A percentile compares a stretch with the other conserved stretches of the same genome.
Evolutionary conservation across 2,888 invertebrate genomes (phyloP).

Genomic region (Gonocerus acuteangulatus): DNA sequence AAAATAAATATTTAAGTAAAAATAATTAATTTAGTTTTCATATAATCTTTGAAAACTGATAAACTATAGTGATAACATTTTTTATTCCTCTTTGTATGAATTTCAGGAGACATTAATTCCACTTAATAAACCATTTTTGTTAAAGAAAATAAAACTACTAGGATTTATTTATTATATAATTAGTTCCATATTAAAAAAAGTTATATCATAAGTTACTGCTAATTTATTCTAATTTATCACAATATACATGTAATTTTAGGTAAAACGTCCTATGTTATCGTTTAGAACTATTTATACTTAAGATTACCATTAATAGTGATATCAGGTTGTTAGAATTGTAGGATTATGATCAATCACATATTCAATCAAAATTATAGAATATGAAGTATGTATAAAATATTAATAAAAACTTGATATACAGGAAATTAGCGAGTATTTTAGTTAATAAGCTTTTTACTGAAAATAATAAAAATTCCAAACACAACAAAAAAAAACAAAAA

Average conservation of each 20-base stretch:
- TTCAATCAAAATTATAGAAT: slow-evolving; percentile 3
- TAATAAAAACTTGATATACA: not conserved
- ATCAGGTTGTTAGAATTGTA: slow-evolving; percentile 14
- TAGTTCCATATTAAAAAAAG: not conserved
- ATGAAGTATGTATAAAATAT: not conserved
- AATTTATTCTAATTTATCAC: slow-evolving; percentile 13
- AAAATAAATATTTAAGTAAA: too few relatives aligned
- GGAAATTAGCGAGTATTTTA: not conserved
- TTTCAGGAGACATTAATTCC: too few relatives aligned
- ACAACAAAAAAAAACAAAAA: too few relatives aligned
- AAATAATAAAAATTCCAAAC: too few relatives aligned
- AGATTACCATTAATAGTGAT: slow-evolving; percentile 35
- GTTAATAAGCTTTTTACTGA: not conserved
- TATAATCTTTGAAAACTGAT: too few relatives aligned
- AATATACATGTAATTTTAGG: slow-evolving; percentile 1
- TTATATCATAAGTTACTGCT: not conserved
- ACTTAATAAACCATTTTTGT: too few relatives aligned
- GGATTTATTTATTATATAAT: too few relatives aligned
- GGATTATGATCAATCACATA: not conserved
- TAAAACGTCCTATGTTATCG: not conserved
- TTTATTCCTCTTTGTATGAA: too few relatives aligned
- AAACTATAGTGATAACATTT: too few relatives aligned
- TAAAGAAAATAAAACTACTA: too few relatives aligned
- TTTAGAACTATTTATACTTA: slow-evolving; percentile 23
- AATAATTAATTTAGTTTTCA: too few relatives aligned